These are phyloP conservation scores for Lampropteryx suffumata DNA, from an alignment of 2,888 invertebrate species.

Conservation along the genomic window DNA sequence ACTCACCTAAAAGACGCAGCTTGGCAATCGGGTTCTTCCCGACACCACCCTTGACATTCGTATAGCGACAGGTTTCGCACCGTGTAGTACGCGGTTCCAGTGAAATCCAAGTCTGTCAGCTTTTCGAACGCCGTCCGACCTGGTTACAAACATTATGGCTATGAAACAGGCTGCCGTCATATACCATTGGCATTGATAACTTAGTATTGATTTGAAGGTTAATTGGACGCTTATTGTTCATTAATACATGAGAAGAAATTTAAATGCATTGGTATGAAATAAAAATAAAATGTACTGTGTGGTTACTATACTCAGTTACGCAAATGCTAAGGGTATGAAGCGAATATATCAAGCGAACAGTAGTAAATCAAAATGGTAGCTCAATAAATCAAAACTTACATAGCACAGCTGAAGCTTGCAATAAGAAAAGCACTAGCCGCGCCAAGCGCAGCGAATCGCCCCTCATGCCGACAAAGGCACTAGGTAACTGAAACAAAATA, in stretches of 20 bases:
- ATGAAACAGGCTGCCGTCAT: too few species aligned
- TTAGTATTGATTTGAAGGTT: too few species aligned
- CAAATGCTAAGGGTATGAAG: too few species aligned
- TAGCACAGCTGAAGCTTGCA: slow-evolving; percentile 67
- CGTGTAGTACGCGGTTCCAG: slow-evolving; percentile 95
- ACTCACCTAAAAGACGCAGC: slow-evolving; percentile 92
- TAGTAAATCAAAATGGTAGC: slow-evolving; percentile 8
- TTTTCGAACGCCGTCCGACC: slow-evolving; percentile 96
- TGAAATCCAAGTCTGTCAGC: slow-evolving; percentile 94
- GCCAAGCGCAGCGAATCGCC: slow-evolving; percentile 70
- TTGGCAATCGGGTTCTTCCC: slow-evolving; percentile 95
- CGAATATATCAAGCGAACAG: too few species aligned
- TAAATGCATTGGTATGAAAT: too few species aligned
- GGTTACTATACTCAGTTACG: too few species aligned
- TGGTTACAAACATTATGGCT: slow-evolving; percentile 45
- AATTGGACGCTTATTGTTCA: too few species aligned
- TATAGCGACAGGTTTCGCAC: slow-evolving; percentile 95
- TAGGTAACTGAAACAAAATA: slow-evolving; percentile 55
- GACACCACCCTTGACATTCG: slow-evolving; percentile 97
- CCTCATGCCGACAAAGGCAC: slow-evolving; percentile 61
- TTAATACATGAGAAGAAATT: too few species aligned
- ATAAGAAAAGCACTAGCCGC: slow-evolving; percentile 67
- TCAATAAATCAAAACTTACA: slow-evolving; percentile 52
- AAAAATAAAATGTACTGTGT: too few species aligned
- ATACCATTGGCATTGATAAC: too few species aligned